These are phyloP conservation scores for Heliconius ismenius DNA, from an alignment of 2,888 invertebrate species.

Conservation along the genomic window DNA sequence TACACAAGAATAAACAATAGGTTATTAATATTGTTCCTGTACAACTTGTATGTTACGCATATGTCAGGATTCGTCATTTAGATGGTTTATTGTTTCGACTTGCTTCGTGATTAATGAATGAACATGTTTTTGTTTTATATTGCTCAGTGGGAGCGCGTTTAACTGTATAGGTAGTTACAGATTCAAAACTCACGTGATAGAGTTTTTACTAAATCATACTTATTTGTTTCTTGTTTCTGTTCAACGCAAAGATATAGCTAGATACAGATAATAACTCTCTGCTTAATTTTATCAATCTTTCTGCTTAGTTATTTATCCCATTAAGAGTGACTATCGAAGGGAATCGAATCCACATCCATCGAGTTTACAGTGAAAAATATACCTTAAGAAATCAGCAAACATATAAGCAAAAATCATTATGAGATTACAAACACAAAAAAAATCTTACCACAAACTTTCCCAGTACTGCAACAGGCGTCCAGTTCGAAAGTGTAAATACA, in stretches of 20 bases:
- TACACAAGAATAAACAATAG: not conserved
- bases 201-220: too few relatives aligned
- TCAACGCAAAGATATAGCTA: too few relatives aligned
- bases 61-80: not conserved
- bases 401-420: not conserved
- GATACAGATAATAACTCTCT: too few relatives aligned
- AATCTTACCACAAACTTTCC: constrained; percentile 68
- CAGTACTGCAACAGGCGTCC: constrained; percentile 69
- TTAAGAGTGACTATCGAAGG: too few relatives aligned
- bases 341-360: too few relatives aligned
- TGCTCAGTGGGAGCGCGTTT: not conserved
- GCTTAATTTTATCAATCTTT: too few relatives aligned
- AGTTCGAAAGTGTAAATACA: constrained; percentile 66
- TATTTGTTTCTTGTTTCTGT: too few relatives aligned
- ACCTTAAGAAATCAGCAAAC: too few relatives aligned
- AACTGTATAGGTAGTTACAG: not conserved
- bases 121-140: not conserved
- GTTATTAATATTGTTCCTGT: constrained; percentile 3
- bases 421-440: not conserved
- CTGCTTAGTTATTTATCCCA: too few relatives aligned
- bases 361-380: too few relatives aligned
- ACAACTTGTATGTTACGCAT: not conserved
- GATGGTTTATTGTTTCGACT: constrained; percentile 3
- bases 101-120: not conserved
- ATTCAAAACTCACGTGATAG: not conserved